Base-by-base conservation (phyloP, 92 coral and sea anemone genomes). In the Nematostella vectensis region DNA sequence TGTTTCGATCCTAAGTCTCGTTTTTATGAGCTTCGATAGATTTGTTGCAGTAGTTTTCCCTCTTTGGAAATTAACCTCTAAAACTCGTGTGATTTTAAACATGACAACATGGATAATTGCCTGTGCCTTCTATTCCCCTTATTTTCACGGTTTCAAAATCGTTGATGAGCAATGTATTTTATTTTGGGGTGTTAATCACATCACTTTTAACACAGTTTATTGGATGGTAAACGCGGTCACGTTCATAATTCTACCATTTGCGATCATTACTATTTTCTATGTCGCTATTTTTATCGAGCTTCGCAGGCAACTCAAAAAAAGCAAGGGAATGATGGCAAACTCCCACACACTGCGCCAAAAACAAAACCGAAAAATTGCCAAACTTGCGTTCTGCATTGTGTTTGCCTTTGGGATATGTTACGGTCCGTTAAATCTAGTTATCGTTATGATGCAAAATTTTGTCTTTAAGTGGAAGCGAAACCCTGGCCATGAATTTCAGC, bases 11-110 rank as follows among this genome's bases (percentile, higher is more conserved):
- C 20, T 66, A n/a, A 28, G 63, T 47, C 63, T 66, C 3, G 63
- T 66, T 3, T 66, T 55, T 31, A 66, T 66, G 72, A 27, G 62
- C 8, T 27, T 38, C 11, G 72, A 66, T 44, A 58, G 72, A 0
- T 66, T 66, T 33, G 47, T 66, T 3, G 72, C 63, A 23, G 36
- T 66, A 6, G 72, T 66, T 31, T 66, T 53, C 27, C 72, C 72
- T 19, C 25, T 45, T 26, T 23, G 53, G 12, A 30, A 31, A 2
- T 31, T 59, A 16, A 54, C 63, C 0, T 26, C 45, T 1, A 66
- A 13, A 66, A 33, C 47, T 31, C 61, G 72, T 11, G 21, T 25
- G 19, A 23, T 22, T 25, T 54, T 59, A 8, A 11, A 42, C 4
- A 29, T 45, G 12, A 29, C 47, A n/a, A 42, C 54, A 13, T 59